phyloP scores from a whole-genome alignment of 2,113 vertebrate genomes.

The Bathybates hornii region DNA sequence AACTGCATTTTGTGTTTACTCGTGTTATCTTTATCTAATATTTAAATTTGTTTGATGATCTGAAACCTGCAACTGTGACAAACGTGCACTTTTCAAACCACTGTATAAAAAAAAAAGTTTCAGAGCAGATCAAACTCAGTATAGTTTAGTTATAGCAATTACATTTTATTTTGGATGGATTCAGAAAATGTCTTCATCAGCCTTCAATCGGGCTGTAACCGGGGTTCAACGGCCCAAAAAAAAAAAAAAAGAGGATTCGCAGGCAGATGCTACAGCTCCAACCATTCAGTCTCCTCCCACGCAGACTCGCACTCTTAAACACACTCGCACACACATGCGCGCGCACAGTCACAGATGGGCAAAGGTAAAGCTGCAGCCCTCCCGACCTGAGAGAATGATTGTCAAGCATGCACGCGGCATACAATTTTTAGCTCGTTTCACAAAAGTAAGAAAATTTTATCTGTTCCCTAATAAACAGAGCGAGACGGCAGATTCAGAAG shows the following conservation, averaged over 20 bases:
- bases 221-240: not conserved
- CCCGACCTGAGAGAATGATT: slow-evolving; percentile 71
- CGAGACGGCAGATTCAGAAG: slow-evolving; percentile 22
- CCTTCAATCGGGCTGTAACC: slow-evolving; percentile 12
- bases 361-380: slow-evolving; percentile 60
- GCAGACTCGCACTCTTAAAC: not conserved
- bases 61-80: not conserved
- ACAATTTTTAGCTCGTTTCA: slow-evolving; percentile 30
- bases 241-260: not conserved
- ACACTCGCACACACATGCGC: not conserved
- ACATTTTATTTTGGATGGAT: slow-evolving; percentile 12
- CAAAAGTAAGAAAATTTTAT: not conserved
- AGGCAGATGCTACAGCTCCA: slow-evolving; percentile 42
- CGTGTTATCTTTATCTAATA: rapidly evolving
- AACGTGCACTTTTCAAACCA: not conserved
- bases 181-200: slow-evolving; percentile 54
- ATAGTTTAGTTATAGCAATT: not conserved
- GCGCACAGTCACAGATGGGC: slow-evolving; percentile 17
- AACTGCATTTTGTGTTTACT: not conserved
- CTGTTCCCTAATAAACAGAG: not conserved
- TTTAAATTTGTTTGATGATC: not conserved
- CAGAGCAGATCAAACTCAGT: not conserved
- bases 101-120: not conserved
- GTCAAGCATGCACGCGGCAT: slow-evolving; percentile 71
- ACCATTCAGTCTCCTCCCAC: not conserved